A percentile compares a stretch with the other conserved stretches of the same genome.
Conservation (phyloP, 1,140 invertebrate genomes). For the Drosophila setifemur region DNA sequence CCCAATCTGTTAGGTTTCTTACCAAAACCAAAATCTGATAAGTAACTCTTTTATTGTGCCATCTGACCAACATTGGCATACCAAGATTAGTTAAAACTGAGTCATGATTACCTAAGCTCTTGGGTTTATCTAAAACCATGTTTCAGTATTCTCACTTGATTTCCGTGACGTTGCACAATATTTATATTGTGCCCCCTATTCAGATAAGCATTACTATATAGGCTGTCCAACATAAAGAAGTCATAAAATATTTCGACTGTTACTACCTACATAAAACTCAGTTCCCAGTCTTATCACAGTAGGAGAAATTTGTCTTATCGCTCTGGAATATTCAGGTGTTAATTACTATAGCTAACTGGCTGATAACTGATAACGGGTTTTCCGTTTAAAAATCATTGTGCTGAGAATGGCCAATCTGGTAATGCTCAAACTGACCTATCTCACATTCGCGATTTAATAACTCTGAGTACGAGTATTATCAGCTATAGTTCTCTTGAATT, state of each 20-base stretch:
- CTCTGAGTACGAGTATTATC: neutral
- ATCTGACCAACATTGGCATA: too few species aligned
- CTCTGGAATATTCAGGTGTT: too few species aligned
- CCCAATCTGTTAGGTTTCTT: too few species aligned
- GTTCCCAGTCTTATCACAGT: neutral
- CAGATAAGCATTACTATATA: neutral
- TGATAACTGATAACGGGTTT: neutral
- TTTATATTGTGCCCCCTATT: neutral
- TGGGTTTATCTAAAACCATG: neutral
- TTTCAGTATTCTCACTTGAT: neutral
- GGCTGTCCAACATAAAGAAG: neutral
- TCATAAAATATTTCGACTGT: constrained; percentile 18
- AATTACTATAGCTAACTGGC: neutral
- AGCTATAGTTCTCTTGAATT: neutral
- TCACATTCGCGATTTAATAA: neutral
- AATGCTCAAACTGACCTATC: constrained; percentile 13
- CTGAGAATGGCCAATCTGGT: neutral
- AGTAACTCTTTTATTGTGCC: too few species aligned
- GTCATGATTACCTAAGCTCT: neutral
- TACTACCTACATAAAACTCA: constrained; percentile 10
- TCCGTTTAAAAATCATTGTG: neutral
- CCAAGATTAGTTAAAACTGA: neutral
- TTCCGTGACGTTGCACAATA: constrained; percentile 24
- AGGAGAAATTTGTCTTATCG: too few species aligned
- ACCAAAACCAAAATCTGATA: too few species aligned